Percentiles rank a stretch among this genome's conserved stretches.
Conservation (phyloP, 2,888 invertebrate species). For the Cryptus armator region DNA sequence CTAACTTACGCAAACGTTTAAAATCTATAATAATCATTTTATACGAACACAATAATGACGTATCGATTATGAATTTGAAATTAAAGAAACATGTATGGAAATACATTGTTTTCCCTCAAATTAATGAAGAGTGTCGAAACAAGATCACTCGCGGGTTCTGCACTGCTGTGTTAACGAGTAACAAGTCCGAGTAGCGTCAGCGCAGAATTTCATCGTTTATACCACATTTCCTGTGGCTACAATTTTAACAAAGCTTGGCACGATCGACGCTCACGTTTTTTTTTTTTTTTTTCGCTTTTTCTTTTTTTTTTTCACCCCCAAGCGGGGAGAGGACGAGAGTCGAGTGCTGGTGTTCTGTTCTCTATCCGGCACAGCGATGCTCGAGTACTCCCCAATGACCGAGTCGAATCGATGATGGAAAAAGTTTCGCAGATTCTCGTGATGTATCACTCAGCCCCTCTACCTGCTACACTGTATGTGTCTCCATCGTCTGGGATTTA, state of each 20-base stretch:
- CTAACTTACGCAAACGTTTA: neutral
- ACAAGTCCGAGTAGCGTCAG: neutral
- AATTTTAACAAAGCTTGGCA: conserved; percentile 61
- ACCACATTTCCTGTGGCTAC: conserved; percentile 23
- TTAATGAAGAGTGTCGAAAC: neutral
- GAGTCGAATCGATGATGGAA: conserved; percentile 79
- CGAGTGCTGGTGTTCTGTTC: conserved; percentile 26
- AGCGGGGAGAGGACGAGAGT: conserved; percentile 41
- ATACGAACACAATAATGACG: neutral
- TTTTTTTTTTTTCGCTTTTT: conserved; percentile 23
- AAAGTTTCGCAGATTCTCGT: conserved; percentile 79
- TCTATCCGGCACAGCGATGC: conserved; percentile 42
- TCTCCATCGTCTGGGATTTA: conserved; percentile 22
- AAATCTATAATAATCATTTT: no score
- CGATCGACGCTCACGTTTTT: conserved; percentile 30
- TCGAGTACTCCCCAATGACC: conserved; percentile 77
- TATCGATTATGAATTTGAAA: neutral
- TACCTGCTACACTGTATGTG: conserved; percentile 34
- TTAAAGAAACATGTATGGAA: neutral
- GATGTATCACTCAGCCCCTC: conserved; percentile 71
- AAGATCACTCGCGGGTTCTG: neutral
- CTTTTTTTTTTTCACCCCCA: conserved; percentile 12
- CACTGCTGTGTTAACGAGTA: neutral
- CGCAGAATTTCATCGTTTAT: conserved; percentile 26
- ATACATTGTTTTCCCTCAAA: neutral